Base-by-base conservation (phyloP, 2,888 invertebrate species). In the Theodoxus fluviatilis region DNA sequence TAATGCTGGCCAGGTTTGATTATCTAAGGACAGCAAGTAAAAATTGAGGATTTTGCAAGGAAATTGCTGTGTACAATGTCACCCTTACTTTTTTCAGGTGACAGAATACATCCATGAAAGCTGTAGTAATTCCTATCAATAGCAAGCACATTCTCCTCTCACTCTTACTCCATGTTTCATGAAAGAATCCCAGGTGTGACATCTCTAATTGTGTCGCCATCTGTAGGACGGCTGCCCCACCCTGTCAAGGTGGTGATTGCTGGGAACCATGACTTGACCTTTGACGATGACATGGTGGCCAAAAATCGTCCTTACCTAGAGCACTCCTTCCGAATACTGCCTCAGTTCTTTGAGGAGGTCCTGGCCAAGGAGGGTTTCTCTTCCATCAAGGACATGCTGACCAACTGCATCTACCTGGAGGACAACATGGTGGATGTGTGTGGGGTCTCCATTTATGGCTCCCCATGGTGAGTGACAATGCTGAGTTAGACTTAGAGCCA, bases 231-330 rank as follows among this genome's bases (percentile, higher is more conserved):
- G 49, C 87, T 94, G 78, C 93, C 93, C 3, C 94, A 94, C 83
- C 91, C 91, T 79, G 90, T 93, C 80, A 94, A 94, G 88, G 89
- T 94, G 72, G 93, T 94, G 0, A 94, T 94, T 79, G 93, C 93
- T 67, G 94, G 94, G 28, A 94, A 94, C 88, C 94, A 94, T 87
- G 94, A 94, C 83, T 87, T 94, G 63, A 93, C 93, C 81, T 93
- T 94, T 82, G 94, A 94, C 86, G 86, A 90, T 37, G 74, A 78
- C 28, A 69, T 80, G 69, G 71, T 80, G 9, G 59, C 71, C 6
- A 74, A 78, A 38, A 33, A 72, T 4, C 55, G 78, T 40, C 52
- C 72, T 6, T 68, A 79, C 61, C 72, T 81, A 49, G 49, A 31
- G 33, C n/a, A 49, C 1, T 59, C 69, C 6, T 78, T 80, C 70